A percentile compares a stretch with the other conserved stretches of the same genome.
Conservation (phyloP, 2,113 vertebrate genomes). For the Mus pahari region DNA sequence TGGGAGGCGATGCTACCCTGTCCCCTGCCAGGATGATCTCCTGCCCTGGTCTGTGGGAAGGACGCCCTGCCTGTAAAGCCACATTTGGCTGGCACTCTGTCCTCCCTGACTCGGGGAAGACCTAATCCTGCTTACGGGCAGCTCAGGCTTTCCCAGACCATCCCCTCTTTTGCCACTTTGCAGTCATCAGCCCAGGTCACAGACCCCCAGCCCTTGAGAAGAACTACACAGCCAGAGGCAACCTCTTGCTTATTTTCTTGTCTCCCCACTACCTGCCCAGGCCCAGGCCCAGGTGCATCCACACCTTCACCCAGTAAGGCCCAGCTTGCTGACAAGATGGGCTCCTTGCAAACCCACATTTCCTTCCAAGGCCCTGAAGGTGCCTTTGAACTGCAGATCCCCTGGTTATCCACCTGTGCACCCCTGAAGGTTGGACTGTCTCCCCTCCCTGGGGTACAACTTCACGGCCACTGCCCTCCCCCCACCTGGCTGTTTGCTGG, state of each 20-base stretch:
- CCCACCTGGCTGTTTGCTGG: neutral
- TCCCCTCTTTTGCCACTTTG: rapidly evolving
- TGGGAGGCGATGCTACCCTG: neutral
- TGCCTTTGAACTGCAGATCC: neutral
- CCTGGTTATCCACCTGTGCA: neutral
- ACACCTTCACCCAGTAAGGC: neutral
- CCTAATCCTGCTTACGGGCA: neutral
- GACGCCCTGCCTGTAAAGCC: rapidly evolving
- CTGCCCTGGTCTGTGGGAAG: neutral
- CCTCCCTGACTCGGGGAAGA: neutral
- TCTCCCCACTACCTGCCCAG: neutral
- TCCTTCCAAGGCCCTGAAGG: neutral
- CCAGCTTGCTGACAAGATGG: neutral
- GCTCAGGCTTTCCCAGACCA: neutral
- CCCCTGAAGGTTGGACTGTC: neutral
- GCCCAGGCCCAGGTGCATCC: neutral
- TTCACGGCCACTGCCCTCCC: neutral
- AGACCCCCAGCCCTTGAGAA: neutral
- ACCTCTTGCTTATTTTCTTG: neutral
- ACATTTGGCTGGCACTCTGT: rapidly evolving
- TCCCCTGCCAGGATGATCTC: neutral
- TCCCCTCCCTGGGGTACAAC: neutral
- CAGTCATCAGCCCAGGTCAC: rapidly evolving
- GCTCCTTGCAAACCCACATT: neutral
- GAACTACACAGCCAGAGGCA: neutral